Base-by-base conservation (phyloP, 2,797 vertebrate species). In the Hypotaenidia okinawae region DNA sequence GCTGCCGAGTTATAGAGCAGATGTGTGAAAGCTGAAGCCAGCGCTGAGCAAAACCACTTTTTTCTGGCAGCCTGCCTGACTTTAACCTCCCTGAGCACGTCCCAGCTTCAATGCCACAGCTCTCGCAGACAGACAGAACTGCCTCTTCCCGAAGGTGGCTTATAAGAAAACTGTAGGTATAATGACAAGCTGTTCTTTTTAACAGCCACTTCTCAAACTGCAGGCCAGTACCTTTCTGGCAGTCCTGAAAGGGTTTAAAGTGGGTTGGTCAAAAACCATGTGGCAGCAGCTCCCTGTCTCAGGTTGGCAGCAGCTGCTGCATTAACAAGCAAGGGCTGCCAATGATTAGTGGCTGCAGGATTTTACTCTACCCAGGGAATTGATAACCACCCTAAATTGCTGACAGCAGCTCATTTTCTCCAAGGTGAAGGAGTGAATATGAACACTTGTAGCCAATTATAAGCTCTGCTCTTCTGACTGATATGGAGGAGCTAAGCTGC, bases 331-430 rank as follows among this genome's bases (percentile, higher is more conserved):
- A 66, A 94, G 58, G 58, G 91, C 73, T 88, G 32, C 43, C 33
- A 47, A 54, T 84, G 87, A 91, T 62, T 4, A 75, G 6, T 10
- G 16, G 52, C 24, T 69, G 47, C 51, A 79, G 80, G 59, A 77
- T 67, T 91, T 76, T 28, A 61, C 27, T 63, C 52, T 51, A 70
- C 59, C 43, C 27, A 73, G 74, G 54, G 37, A 87, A 76, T 3
- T 84, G 80, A 88, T 76, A 90, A 84, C 47, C 39, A 78, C 39
- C 85, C 69, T 49, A 78, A 88, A 62, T 32, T 90, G 63, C 91
- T 88, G 69, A 49, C 66, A 93, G 35, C 22, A 63, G 19, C 84
- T 93, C 22, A 52, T 88, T 90, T 88, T 82, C 63, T 94, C 39
- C 16, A 33, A 70, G 77, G 63, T 21, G 49, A 91, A 88, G 24